Evolutionary conservation across 1,140 invertebrate genomes (phyloP).

Genomic region (Cephus cinctus): DNA sequence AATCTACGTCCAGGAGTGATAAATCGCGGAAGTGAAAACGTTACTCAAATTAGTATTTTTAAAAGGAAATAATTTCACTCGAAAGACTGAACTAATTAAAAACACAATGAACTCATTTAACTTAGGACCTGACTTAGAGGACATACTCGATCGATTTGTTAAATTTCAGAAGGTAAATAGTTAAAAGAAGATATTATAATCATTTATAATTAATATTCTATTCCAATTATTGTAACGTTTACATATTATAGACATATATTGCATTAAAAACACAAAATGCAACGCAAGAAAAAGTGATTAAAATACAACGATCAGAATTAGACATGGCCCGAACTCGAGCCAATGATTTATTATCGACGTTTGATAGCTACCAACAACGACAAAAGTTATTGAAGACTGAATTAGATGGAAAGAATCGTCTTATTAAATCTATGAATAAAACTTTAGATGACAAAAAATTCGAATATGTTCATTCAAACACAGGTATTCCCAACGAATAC

Average conservation of each 20-base stretch:
- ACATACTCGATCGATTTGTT: constrained; percentile 8
- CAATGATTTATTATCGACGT: neutral
- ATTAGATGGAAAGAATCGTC: constrained; percentile 11
- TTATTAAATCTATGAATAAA: neutral
- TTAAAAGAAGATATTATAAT: neutral
- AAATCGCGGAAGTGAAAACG: too few relatives aligned
- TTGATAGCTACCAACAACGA: constrained; percentile 9
- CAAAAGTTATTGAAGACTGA: neutral
- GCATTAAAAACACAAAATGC: constrained; percentile 11
- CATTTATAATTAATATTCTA: neutral
- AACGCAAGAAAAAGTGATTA: constrained; percentile 9
- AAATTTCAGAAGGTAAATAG: neutral
- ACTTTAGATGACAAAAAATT: neutral
- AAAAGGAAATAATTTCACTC: too few relatives aligned
- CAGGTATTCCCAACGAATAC: too few relatives aligned
- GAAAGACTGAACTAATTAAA: too few relatives aligned
- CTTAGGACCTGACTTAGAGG: constrained; percentile 3
- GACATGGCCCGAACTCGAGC: neutral
- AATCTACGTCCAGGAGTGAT: too few relatives aligned
- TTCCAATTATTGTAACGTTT: neutral
- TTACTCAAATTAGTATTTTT: too few relatives aligned
- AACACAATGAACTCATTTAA: neutral
- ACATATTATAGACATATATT: constrained; percentile 16
- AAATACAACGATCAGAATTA: constrained; percentile 10
- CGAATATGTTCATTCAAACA: neutral